phyloP scores from a whole-genome alignment of 2,888 invertebrate species.

The Spicauda simplicius region DNA sequence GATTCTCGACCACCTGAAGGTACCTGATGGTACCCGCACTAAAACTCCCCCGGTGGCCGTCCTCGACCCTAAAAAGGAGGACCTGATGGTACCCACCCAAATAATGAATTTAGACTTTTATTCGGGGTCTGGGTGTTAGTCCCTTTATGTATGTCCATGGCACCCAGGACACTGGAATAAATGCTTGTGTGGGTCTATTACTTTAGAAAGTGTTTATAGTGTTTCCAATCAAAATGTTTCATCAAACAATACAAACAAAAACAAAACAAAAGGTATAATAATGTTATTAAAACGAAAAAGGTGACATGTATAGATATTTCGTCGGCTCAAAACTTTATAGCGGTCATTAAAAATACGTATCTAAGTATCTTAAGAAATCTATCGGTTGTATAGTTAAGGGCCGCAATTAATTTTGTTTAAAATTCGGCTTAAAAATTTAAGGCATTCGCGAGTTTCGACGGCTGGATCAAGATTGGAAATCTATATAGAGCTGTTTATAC shows the following conservation, averaged over 20 bases:
- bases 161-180: too few species aligned
- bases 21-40: too few species aligned
- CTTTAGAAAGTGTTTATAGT: too few species aligned
- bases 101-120: too few species aligned
- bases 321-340: slow-evolving; percentile 59
- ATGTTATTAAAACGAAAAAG: slow-evolving; percentile 71
- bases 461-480: slow-evolving; percentile 39
- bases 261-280: slow-evolving; percentile 56
- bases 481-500: slow-evolving; percentile 51
- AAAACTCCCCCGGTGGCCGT: too few species aligned
- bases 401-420: slow-evolving; percentile 72
- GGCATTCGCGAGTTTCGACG: slow-evolving; percentile 62
- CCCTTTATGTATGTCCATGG: too few species aligned
- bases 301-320: slow-evolving; percentile 56
- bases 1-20: too few species aligned
- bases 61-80: too few species aligned
- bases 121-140: too few species aligned
- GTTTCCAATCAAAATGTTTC: too few species aligned
- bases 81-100: too few species aligned
- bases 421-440: slow-evolving; percentile 65
- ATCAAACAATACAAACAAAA: slow-evolving; percentile 12
- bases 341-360: slow-evolving; percentile 71
- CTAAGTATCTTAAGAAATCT: slow-evolving; percentile 70
- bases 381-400: slow-evolving; percentile 61
- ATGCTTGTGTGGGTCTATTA: too few species aligned